These are phyloP conservation scores for Sebastes cheni DNA, from an alignment of 2,797 vertebrate genomes.

Conservation along the genomic window DNA sequence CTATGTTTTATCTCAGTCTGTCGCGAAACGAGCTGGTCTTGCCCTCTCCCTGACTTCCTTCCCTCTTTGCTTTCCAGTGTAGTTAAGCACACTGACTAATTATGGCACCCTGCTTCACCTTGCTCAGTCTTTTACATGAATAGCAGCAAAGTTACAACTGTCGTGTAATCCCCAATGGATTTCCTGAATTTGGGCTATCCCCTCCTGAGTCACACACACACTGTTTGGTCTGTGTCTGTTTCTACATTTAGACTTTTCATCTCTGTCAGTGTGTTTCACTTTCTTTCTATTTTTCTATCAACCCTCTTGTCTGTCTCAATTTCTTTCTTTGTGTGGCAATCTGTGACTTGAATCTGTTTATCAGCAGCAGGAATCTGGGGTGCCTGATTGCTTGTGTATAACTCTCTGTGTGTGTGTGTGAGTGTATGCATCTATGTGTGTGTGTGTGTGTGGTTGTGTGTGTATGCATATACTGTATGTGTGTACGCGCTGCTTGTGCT, in stretches of 20 bases:
- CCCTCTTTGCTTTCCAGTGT: conserved; percentile 47
- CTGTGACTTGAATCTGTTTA: conserved; percentile 17
- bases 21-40: conserved; percentile 33
- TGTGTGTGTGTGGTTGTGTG: neutral
- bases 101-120: conserved; percentile 46
- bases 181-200: conserved; percentile 44
- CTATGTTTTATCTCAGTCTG: conserved; percentile 40
- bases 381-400: conserved; percentile 27
- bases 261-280: conserved; percentile 10
- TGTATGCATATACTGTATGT: neutral
- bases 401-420: neutral
- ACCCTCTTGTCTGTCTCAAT: neutral
- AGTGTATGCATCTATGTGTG: neutral
- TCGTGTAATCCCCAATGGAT: conserved; percentile 42
- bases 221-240: conserved; percentile 8
- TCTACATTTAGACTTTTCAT: conserved; percentile 21
- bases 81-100: conserved; percentile 55
- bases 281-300: neutral
- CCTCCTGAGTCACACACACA: conserved; percentile 22
- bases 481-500: conserved; percentile 7
- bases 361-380: neutral
- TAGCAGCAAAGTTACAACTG: conserved; percentile 47
- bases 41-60: conserved; percentile 45
- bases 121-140: conserved; percentile 37
- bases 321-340: neutral